Conservation (phyloP, 2,888 invertebrate genomes). For the Pomacea canaliculata region DNA sequence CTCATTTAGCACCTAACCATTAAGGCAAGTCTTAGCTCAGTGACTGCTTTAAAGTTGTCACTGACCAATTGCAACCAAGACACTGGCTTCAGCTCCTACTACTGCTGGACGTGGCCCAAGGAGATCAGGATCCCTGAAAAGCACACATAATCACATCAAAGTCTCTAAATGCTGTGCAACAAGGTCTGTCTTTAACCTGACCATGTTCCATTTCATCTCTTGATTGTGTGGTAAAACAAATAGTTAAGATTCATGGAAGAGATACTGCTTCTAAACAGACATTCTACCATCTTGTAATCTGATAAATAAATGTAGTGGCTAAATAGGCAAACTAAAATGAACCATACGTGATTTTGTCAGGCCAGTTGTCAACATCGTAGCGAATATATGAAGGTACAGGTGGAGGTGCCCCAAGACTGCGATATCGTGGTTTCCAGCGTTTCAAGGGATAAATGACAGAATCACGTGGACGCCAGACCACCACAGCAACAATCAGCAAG, state of each 20-base stretch:
- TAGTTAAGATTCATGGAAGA: too few species aligned
- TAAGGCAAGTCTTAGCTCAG: too few species aligned
- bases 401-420: slow-evolving; percentile 63
- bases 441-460: slow-evolving; percentile 67
- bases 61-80: slow-evolving; percentile 41
- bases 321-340: neutral
- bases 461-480: slow-evolving; percentile 64
- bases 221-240: too few species aligned
- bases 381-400: slow-evolving; percentile 59
- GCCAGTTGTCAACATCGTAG: slow-evolving; percentile 62
- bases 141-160: neutral
- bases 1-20: too few species aligned
- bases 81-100: slow-evolving; percentile 56
- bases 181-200: neutral
- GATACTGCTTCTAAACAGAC: too few species aligned
- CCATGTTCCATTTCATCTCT: neutral
- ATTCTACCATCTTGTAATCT: too few species aligned
- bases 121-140: slow-evolving; percentile 22
- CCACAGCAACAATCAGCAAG: slow-evolving; percentile 61
- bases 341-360: slow-evolving; percentile 39
- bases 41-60: neutral
- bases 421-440: slow-evolving; percentile 65
- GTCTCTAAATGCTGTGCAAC: too few species aligned
- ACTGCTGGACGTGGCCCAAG: slow-evolving; percentile 54
- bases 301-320: too few species aligned